phyloP scores from a whole-genome alignment of 2,888 invertebrate genomes.

The Syrista parreyssii region DNA sequence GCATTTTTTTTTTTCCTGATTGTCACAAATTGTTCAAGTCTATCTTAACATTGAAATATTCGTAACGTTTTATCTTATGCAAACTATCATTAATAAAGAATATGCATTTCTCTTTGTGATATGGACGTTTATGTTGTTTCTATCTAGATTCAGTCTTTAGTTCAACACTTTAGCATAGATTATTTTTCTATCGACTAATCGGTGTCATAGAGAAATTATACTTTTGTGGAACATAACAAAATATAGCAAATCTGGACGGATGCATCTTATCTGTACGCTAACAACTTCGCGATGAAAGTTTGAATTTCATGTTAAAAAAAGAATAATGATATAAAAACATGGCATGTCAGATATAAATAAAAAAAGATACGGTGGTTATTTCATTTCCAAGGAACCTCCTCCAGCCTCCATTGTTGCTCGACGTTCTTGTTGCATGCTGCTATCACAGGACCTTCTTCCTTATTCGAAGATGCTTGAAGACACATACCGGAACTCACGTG shows the following conservation, averaged over 20 bases:
- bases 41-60: not conserved
- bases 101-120: not conserved
- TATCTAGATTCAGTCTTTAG: not conserved
- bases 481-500: conserved; percentile 72
- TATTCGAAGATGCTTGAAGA: conserved; percentile 68
- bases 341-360: not conserved
- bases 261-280: not conserved
- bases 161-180: not conserved
- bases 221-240: not conserved
- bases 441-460: conserved; percentile 70
- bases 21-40: not conserved
- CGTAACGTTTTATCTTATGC: not conserved
- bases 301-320: not conserved
- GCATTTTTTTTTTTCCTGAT: not conserved
- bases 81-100: not conserved
- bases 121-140: not conserved
- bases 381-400: conserved; percentile 76
- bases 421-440: conserved; percentile 70
- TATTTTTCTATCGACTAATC: not conserved
- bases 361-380: not conserved
- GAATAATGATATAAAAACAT: not conserved
- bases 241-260: not conserved
- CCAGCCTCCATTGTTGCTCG: conserved; percentile 78
- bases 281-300: not conserved
- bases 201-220: not conserved